Percentiles rank a stretch among this genome's conserved stretches.
Conservation (phyloP, 2,888 invertebrate genomes). For the Phania funesta region DNA sequence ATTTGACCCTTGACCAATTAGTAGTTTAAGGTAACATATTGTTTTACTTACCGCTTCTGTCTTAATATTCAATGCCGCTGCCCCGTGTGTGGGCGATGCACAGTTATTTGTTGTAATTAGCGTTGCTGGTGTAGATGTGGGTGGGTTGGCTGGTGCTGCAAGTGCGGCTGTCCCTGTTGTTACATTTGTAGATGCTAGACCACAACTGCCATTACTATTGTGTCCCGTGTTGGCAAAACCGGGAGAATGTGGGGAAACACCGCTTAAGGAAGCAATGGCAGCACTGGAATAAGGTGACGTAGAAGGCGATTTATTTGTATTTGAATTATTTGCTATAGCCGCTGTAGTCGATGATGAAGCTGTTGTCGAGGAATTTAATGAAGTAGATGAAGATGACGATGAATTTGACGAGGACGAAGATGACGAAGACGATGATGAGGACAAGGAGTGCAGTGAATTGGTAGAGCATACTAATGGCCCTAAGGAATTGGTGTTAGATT, state of each 20-base stretch:
- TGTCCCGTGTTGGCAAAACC: constrained; percentile 65
- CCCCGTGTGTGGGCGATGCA: constrained; percentile 58
- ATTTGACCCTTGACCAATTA: neutral
- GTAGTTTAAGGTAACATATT: neutral
- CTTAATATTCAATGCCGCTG: constrained; percentile 75
- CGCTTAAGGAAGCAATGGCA: constrained; percentile 68
- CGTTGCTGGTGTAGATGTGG: constrained; percentile 6
- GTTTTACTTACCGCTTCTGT: constrained; percentile 76
- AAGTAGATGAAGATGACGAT: constrained; percentile 71
- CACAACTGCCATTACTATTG: constrained; percentile 70
- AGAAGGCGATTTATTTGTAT: constrained; percentile 75
- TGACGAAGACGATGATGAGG: constrained; percentile 73
- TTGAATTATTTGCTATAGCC: constrained; percentile 76
- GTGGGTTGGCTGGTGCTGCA: constrained; percentile 55
- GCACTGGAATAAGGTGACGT: constrained; percentile 69
- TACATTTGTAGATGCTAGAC: constrained; percentile 51
- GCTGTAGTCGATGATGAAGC: constrained; percentile 76
- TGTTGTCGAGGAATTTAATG: constrained; percentile 72
- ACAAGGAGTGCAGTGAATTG: constrained; percentile 47
- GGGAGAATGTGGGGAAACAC: constrained; percentile 61
- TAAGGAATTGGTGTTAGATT: constrained; percentile 29
- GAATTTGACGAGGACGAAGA: constrained; percentile 74
- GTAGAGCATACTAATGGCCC: constrained; percentile 54
- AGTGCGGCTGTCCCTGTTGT: constrained; percentile 68
- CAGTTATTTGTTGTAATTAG: constrained; percentile 24